Conservation (phyloP, 2,113 vertebrate genomes). For the Microtus pennsylvanicus region DNA sequence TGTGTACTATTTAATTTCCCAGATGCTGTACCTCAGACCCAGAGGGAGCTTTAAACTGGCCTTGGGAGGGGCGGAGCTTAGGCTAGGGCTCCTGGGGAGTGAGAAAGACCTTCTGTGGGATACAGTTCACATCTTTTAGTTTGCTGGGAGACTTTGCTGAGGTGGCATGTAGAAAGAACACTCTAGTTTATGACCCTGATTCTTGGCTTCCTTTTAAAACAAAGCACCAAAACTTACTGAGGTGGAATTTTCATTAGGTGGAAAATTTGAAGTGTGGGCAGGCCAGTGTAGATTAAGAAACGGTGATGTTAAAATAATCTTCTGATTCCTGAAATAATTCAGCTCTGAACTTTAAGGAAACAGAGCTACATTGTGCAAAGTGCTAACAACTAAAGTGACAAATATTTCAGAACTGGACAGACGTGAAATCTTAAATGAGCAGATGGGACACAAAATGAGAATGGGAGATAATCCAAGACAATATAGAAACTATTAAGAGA, state of each 20-base stretch:
- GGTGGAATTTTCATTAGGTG: slow-evolving; percentile 68
- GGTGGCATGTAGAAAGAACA: not conserved
- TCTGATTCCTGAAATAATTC: slow-evolving; percentile 75
- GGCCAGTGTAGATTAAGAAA: slow-evolving; percentile 71
- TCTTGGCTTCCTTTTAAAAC: slow-evolving; percentile 66
- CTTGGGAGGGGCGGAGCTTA: not conserved
- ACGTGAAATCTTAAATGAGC: slow-evolving; percentile 78
- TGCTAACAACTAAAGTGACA: slow-evolving; percentile 78
- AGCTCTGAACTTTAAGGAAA: slow-evolving; percentile 75
- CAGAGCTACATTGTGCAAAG: slow-evolving; percentile 74
- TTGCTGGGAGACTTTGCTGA: slow-evolving; percentile 9
- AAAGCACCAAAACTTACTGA: slow-evolving; percentile 30
- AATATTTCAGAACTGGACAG: slow-evolving; percentile 81
- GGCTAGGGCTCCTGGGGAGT: not conserved
- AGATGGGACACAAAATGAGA: slow-evolving; percentile 79
- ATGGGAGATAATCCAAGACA: slow-evolving; percentile 76
- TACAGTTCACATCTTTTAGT: not conserved
- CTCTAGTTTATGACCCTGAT: slow-evolving; percentile 38
- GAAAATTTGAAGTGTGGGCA: slow-evolving; percentile 59
- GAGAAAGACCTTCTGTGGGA: not conserved
- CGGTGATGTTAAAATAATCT: slow-evolving; percentile 70
- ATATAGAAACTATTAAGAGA: slow-evolving; percentile 77
- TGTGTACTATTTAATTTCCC: not conserved
- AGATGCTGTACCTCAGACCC: not conserved
- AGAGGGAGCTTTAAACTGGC: not conserved